Evolutionary conservation across 37 sponge, comb jelly and placozoan species (phyloP), one percentile per base, ranked within the genome.

Genomic region (Geodia barretti): DNA sequence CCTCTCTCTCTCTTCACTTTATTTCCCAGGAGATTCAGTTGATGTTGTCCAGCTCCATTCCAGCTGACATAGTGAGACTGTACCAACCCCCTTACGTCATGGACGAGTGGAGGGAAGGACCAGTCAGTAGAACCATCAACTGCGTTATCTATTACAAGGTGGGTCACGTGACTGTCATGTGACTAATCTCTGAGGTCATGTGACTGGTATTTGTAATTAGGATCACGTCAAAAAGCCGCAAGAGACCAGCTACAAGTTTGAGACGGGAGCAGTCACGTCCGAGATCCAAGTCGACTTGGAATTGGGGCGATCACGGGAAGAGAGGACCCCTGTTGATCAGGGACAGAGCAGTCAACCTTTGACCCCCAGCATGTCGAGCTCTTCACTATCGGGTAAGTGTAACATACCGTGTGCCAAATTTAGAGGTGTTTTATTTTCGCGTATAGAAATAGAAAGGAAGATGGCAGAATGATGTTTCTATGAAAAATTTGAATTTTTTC

Each of bases 111-210:
- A 82, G 80, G 40, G 39, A 47, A 24, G 80, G 83, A 8, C 60
- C 68, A 30, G 20, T 79, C 39, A 77, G 82, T 0, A 70, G 70
- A 1, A 42, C 35, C 3, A 77, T 92, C 4, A 85, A 88, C 47
- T 84, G 76, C 60, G 35, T 92, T 19, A 58, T 88, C 0, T 39
- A 66, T 38, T 92, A 88, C 58, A 83, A 88, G 81, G 89, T 84
- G 17, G 28, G 81, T 76, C 14, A 39, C 1, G 24, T 14, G 29
- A 20, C 34, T 47, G 62, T 2, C 39, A 28, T 47, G 54, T 47
- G 54, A 47, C 54, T 17, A 47, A 17, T 14, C 7, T 14, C 7
- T 47, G 54, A 47, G 20, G 29, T 39, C 70, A 2, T 11, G 2
- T 4, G 3, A 4, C 70, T 24, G 9, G 7, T 39, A 26, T 1